Evolutionary conservation across 1,140 invertebrate species (phyloP).

Genomic region (Musca vetustissima): DNA sequence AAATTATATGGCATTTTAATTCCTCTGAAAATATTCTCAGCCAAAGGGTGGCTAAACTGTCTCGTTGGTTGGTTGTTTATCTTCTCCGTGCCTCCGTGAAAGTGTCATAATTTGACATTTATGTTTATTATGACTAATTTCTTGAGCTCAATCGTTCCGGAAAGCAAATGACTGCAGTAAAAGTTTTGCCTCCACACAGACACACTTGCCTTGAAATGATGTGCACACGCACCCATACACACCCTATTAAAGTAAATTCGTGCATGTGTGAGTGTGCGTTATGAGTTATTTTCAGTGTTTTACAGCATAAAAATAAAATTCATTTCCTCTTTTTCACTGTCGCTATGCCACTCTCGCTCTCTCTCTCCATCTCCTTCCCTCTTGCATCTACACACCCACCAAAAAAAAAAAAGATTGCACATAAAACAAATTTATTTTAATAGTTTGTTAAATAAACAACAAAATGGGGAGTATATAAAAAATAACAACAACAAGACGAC

Average conservation of each 20-base stretch:
- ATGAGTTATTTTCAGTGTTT: background rate
- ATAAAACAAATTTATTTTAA: slow-evolving; percentile 3
- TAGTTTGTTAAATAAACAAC: slow-evolving; percentile 12
- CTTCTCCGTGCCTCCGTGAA: background rate
- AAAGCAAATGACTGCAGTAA: background rate
- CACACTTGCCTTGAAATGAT: no score
- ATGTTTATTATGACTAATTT: slow-evolving; percentile 24
- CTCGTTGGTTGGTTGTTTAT: no score
- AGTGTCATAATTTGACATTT: slow-evolving; percentile 28
- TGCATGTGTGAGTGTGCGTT: background rate
- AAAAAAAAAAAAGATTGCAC: background rate
- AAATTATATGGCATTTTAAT: no score
- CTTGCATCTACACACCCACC: no score
- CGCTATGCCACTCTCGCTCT: background rate
- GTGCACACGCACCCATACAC: background rate
- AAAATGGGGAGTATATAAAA: background rate
- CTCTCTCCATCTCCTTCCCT: no score
- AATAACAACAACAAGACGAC: no score
- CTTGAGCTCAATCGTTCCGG: background rate
- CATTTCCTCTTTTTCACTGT: no score
- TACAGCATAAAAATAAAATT: no score
- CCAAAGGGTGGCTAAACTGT: no score
- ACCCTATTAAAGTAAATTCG: background rate
- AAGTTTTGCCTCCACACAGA: background rate
- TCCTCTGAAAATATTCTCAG: no score